phyloP scores from a whole-genome alignment of 2,113 vertebrate species.

The Gadus macrocephalus region DNA sequence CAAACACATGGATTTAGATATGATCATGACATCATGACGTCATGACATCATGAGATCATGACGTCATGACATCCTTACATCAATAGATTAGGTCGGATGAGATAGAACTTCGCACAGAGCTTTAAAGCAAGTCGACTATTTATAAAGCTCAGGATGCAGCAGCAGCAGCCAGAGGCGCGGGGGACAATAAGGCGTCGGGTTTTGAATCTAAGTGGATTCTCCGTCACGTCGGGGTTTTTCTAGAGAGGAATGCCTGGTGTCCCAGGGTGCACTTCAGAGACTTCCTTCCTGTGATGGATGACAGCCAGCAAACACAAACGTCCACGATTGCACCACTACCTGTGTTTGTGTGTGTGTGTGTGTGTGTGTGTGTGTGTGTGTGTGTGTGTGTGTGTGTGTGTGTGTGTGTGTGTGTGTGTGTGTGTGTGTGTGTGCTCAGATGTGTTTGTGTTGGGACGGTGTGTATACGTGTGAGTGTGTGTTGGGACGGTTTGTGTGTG shows the following conservation, averaged over 20 bases:
- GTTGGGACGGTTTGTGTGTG: neutral
- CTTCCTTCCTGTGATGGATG: constrained; percentile 63
- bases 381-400: neutral
- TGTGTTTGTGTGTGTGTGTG: constrained; percentile 9
- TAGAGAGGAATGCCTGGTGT: constrained; percentile 19
- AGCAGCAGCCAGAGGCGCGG: too few relatives aligned
- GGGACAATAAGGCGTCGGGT: too few relatives aligned
- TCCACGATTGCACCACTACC: constrained; percentile 15
- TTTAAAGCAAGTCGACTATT: too few relatives aligned
- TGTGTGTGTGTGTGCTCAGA: neutral
- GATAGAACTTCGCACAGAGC: too few relatives aligned
- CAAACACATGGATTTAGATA: too few relatives aligned
- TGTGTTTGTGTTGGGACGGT: neutral
- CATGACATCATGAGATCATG: too few relatives aligned
- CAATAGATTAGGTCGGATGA: too few relatives aligned
- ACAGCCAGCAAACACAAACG: constrained; percentile 57
- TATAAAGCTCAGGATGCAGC: too few relatives aligned
- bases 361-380: constrained; percentile 1
- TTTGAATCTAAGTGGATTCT: too few relatives aligned
- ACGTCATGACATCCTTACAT: too few relatives aligned
- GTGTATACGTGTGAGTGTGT: neutral
- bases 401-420: neutral
- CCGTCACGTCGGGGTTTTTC: too few relatives aligned
- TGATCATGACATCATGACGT: too few relatives aligned
- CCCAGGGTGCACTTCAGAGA: constrained; percentile 39